Percentiles rank a stretch among this genome's conserved stretches.
Conservation (phyloP, 1,140 invertebrate genomes). For the Pseudachorutes palmiensis region DNA sequence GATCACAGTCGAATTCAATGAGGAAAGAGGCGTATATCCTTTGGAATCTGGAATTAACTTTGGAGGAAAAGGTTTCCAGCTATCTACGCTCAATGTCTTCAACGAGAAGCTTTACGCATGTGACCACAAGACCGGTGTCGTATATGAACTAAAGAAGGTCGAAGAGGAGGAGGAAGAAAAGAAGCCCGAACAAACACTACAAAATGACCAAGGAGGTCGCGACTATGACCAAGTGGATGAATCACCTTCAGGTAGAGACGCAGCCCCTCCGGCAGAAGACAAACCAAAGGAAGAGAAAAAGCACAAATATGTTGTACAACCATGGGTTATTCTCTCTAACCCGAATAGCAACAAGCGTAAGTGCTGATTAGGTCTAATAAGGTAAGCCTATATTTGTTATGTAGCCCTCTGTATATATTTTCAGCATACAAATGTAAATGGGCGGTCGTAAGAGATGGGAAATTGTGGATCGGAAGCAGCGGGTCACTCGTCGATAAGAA, state of each 20-base stretch:
- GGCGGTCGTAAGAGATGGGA: neutral
- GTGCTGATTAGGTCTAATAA: neutral
- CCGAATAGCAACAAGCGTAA: conserved; percentile 1
- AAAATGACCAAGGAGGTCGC: neutral
- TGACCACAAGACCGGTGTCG: conserved; percentile 91
- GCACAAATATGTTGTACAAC: neutral
- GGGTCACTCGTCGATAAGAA: neutral
- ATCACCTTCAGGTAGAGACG: neutral
- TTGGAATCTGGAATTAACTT: conserved; percentile 62
- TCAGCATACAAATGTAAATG: neutral
- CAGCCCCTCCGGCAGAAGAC: neutral
- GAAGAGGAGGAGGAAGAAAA: conserved; percentile 40
- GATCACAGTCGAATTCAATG: conserved; percentile 57
- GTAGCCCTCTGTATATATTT: neutral
- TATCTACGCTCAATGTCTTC: conserved; percentile 90
- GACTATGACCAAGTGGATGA: neutral
- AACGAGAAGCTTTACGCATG: conserved; percentile 81
- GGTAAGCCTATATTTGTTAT: neutral
- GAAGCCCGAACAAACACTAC: neutral
- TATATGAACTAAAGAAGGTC: conserved; percentile 56
- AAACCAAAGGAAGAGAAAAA: neutral
- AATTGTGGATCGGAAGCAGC: neutral
- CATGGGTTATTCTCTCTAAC: conserved; percentile 1
- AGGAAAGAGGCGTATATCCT: conserved; percentile 44
- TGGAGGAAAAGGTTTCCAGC: conserved; percentile 90